Evolutionary conservation across 2,888 invertebrate species (phyloP).

Genomic region (Amphipyra tragopoginis): DNA sequence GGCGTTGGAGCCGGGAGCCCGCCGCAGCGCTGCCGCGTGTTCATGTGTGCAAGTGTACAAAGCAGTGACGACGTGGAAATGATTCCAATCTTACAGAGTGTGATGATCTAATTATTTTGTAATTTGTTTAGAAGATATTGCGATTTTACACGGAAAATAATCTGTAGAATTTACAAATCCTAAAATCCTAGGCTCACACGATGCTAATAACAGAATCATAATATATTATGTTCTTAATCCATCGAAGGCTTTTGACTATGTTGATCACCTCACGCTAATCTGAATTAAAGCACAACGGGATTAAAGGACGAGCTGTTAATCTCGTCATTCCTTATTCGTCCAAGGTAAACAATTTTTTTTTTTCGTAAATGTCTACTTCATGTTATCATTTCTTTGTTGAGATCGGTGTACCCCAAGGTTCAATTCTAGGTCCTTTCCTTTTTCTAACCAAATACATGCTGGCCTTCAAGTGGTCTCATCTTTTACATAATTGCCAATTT

Average conservation of each 20-base stretch:
- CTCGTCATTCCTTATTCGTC: not conserved
- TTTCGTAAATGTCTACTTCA: not conserved
- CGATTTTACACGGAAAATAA: too few species aligned
- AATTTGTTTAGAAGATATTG: too few species aligned
- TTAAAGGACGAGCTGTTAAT: not conserved
- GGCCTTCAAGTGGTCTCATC: not conserved
- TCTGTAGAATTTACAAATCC: too few species aligned
- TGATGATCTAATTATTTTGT: too few species aligned
- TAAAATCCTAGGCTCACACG: not conserved
- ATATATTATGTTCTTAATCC: not conserved
- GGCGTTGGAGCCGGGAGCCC: slow-evolving; percentile 11
- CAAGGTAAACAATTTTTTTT: not conserved
- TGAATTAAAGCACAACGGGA: not conserved
- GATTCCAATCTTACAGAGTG: slow-evolving; percentile 3
- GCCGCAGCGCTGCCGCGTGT: slow-evolving; percentile 21
- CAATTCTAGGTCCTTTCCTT: not conserved
- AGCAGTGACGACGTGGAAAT: slow-evolving; percentile 20
- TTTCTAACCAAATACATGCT: not conserved
- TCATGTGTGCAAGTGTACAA: slow-evolving; percentile 22
- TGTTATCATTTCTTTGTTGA: not conserved
- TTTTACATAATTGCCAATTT: too few species aligned
- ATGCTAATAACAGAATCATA: not conserved
- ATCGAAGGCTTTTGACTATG: not conserved
- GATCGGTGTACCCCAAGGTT: slow-evolving; percentile 7
- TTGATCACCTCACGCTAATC: not conserved